phyloP scores from a whole-genome alignment of 2,797 vertebrate genomes.

The Esox lucius region DNA sequence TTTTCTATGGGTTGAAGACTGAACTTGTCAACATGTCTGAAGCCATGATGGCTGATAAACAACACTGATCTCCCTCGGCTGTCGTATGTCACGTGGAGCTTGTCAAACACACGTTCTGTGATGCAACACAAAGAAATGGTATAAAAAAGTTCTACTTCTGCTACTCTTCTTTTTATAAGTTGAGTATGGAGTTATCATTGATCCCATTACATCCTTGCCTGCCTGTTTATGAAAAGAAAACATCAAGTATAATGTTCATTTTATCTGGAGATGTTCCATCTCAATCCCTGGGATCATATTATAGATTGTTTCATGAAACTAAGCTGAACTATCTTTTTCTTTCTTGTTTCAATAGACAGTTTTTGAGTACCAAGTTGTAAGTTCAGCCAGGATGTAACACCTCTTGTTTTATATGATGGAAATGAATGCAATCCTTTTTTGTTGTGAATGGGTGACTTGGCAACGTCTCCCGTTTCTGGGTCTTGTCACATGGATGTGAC shows the following conservation, averaged over 20 bases:
- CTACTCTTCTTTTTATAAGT: background rate
- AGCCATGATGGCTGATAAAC: background rate
- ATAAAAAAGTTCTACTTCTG: background rate
- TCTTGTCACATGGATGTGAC: background rate
- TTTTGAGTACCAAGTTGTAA: conserved; percentile 2
- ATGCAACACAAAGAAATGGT: background rate
- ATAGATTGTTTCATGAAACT: conserved; percentile 27
- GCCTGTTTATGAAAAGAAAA: conserved; percentile 41
- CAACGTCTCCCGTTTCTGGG: background rate
- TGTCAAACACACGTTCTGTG: background rate
- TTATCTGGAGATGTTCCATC: conserved; percentile 20
- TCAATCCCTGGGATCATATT: conserved; percentile 26
- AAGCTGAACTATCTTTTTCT: conserved; percentile 23
- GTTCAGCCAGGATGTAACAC: conserved; percentile 10
- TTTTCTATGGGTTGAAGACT: background rate
- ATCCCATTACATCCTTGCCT: conserved; percentile 16
- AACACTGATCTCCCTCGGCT: background rate
- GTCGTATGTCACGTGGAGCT: background rate
- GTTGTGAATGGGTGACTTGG: background rate
- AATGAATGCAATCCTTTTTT: background rate
- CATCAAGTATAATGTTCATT: conserved; percentile 13
- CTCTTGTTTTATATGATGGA: background rate
- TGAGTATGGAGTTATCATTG: background rate
- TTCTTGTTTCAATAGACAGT: conserved; percentile 12
- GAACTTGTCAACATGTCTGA: background rate